Evolutionary conservation across 37 sponge, comb jelly and placozoan species (phyloP).

Genomic region (Hexactinellida sp.): DNA sequence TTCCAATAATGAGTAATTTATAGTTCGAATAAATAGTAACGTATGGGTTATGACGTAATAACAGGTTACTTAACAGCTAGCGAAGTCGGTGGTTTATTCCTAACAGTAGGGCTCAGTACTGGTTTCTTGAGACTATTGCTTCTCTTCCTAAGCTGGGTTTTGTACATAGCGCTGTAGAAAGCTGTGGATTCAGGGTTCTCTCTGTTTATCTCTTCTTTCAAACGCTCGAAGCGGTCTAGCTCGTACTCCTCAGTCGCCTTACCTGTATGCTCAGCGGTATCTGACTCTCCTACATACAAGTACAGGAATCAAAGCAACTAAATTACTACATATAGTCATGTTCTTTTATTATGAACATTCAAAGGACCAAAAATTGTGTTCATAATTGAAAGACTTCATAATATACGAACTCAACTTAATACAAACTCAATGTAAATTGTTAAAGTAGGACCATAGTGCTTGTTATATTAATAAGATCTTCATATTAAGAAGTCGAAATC

Average conservation of each 20-base stretch:
- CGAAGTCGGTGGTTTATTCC: background rate
- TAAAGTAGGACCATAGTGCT: too few relatives aligned
- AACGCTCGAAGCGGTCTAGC: background rate
- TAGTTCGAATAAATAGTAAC: background rate
- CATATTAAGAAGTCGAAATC: too few relatives aligned
- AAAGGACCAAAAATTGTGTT: too few relatives aligned
- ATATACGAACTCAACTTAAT: too few relatives aligned
- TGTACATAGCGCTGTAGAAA: conserved; percentile 63
- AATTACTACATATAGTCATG: too few relatives aligned
- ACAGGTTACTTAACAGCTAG: background rate
- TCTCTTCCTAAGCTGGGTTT: conserved; percentile 36
- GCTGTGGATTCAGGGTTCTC: conserved; percentile 63
- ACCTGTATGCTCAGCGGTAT: background rate
- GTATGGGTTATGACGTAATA: background rate
- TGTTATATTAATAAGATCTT: too few relatives aligned
- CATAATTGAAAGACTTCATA: too few relatives aligned
- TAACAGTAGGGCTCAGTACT: background rate
- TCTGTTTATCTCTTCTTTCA: conserved; percentile 2
- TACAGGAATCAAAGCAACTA: too few relatives aligned
- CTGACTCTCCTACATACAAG: background rate
- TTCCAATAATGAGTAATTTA: background rate
- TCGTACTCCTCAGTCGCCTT: background rate
- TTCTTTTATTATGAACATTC: too few relatives aligned
- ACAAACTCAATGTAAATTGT: too few relatives aligned
- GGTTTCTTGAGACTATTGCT: conserved; percentile 14